Base-by-base conservation (phyloP, 1,140 invertebrate genomes). In the Amyelois transitella region DNA sequence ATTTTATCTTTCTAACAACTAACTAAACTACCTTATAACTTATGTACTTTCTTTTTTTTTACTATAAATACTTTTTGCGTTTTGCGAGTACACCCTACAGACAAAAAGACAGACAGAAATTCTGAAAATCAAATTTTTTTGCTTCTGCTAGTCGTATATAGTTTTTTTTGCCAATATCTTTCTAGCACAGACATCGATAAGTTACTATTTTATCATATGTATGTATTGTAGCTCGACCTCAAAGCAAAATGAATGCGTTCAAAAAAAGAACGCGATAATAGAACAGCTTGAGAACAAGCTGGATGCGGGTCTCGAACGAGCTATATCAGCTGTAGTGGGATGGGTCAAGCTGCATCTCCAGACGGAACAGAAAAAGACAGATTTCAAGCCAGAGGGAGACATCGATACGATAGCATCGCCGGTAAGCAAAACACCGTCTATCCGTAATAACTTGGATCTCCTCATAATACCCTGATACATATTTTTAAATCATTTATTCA, bases 351-450 rank as follows among this genome's bases (percentile, higher is more conserved):
- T 96, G 47, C 94, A 98, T 73, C 89, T 99, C 1, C 94, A 97
- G 82, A 93, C 91, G 3, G 97, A 99, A 80, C 98, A 99, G 88
- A 97, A 96, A 79, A 98, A 98, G 80, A 95, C 94, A 0, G 98
- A 99, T 82, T 99, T 98, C 70, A 98, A 96, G 75, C 97, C 97
- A 0, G 98, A 99, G 84, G 94, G 91, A 4, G 94, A 96, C 70
- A 92, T 94, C 4, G 93, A 95, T 69, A 95, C 94, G 0, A 82
- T 96, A 19, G 92, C 92, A 6, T 95, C 94, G 20, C 86, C 91
- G 2, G 92, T 93, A 86, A 71, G 72, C 62, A 32, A 12, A 32
- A 43, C 48, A 54, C 20, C 2, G 25, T 3, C 7, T 28, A 28
- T 28, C n/a, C n/a, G n/a, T n/a, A n/a, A n/a, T n/a, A n/a, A n/a